phyloP scores from a whole-genome alignment of 2,888 invertebrate species.

The Lutraria lutraria region DNA sequence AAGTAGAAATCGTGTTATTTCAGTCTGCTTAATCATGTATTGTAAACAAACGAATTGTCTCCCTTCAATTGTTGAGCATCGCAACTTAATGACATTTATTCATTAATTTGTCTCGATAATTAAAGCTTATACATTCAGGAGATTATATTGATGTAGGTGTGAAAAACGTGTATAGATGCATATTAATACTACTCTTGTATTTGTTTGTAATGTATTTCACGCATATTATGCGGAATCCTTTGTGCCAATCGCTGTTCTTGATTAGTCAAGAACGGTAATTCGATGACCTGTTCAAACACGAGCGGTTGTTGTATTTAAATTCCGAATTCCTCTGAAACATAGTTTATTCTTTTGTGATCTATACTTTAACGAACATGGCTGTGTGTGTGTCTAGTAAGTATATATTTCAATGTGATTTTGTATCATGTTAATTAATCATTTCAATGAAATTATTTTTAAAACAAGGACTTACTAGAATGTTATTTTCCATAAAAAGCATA shows the following conservation, averaged over 20 bases:
- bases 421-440: not conserved
- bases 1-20: not conserved
- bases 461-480: not conserved
- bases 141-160: not conserved
- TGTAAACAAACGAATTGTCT: constrained; percentile 42
- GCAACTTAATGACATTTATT: not conserved
- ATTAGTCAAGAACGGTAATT: constrained; percentile 43
- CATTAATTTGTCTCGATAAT: not conserved
- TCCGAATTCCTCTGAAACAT: not conserved
- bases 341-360: not conserved
- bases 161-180: not conserved
- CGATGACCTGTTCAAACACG: constrained; percentile 60
- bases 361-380: not conserved
- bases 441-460: not conserved
- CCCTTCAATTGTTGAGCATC: constrained; percentile 8
- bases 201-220: constrained; percentile 33
- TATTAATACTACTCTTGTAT: not conserved
- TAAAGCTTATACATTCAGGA: not conserved
- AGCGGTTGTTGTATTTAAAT: constrained; percentile 28
- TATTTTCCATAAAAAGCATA: not conserved
- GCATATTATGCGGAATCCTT: constrained; percentile 29
- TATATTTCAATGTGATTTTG: not conserved
- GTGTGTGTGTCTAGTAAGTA: not conserved
- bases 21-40: not conserved
- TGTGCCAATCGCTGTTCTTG: not conserved